Percentiles rank a stretch among this genome's conserved stretches.
phyloP scores from a whole-genome alignment of 2,797 vertebrate species.

The Neostethus bicornis region DNA sequence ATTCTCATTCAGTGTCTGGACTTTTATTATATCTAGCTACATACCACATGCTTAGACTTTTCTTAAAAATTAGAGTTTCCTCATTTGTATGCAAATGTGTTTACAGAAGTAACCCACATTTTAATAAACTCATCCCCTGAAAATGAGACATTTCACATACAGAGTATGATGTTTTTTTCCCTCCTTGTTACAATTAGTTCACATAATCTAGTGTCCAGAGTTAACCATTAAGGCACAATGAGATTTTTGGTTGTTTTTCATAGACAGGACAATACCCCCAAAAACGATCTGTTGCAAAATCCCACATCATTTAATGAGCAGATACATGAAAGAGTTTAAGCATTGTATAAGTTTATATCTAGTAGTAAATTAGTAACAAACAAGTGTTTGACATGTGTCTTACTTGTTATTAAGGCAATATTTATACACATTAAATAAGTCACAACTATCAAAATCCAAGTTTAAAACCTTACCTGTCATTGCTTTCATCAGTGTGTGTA shows the following conservation, averaged over 20 bases:
- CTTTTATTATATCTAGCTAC: background rate
- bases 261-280: too few species aligned
- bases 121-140: background rate
- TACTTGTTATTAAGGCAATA: too few species aligned
- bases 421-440: too few species aligned
- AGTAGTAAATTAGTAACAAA: too few species aligned
- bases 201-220: background rate
- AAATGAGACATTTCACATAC: background rate
- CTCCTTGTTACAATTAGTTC: background rate
- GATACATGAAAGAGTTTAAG: too few species aligned
- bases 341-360: too few species aligned
- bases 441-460: too few species aligned
- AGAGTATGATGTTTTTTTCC: background rate
- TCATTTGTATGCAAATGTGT: constrained; percentile 1
- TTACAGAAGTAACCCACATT: background rate
- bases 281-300: too few species aligned
- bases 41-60: background rate
- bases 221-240: background rate
- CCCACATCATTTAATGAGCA: too few species aligned
- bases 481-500: constrained; percentile 92
- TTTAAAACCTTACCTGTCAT: constrained; percentile 84
- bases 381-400: too few species aligned
- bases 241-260: too few species aligned
- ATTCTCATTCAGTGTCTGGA: background rate
- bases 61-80: background rate